Percentiles rank a stretch among this genome's conserved stretches.
phyloP scores from a whole-genome alignment of 1,140 invertebrate species.

The Aphis gossypii region DNA sequence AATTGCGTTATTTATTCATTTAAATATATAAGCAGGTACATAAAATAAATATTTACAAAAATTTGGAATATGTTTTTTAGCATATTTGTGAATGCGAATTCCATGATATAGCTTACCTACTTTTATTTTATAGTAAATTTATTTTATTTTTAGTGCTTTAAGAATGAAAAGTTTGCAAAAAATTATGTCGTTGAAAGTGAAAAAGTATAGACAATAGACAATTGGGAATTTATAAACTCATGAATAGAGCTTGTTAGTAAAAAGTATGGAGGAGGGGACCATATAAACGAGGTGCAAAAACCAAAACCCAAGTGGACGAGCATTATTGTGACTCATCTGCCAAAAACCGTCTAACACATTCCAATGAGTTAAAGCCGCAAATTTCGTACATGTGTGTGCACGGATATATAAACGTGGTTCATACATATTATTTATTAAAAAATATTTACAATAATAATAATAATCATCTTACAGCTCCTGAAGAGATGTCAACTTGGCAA shows the following conservation, averaged over 20 bases:
- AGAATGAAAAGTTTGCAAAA: not conserved
- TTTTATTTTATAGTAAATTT: slow-evolving; percentile 2
- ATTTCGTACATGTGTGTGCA: not conserved
- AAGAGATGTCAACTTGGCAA: slow-evolving; percentile 71
- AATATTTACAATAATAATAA: not conserved
- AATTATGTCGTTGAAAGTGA: not conserved
- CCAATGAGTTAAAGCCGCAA: not conserved
- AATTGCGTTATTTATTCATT: not conserved
- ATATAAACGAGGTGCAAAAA: not conserved
- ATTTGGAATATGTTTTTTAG: not conserved
- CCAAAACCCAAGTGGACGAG: not conserved
- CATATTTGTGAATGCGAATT: not conserved
- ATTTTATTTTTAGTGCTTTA: not conserved
- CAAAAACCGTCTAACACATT: not conserved
- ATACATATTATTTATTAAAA: not conserved
- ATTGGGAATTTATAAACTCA: not conserved
- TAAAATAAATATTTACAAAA: not conserved
- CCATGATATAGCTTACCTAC: not conserved
- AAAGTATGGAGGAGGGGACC: too few relatives aligned
- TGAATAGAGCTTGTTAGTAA: not conserved
- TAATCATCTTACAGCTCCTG: slow-evolving; percentile 75
- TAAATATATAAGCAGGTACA: not conserved
- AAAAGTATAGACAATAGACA: not conserved
- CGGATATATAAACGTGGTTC: not conserved
- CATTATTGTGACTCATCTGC: not conserved